A percentile compares a stretch with the other conserved stretches of the same genome.
Evolutionary conservation across 1,140 invertebrate species (phyloP).

Genomic region (Eupristina koningsbergeri): DNA sequence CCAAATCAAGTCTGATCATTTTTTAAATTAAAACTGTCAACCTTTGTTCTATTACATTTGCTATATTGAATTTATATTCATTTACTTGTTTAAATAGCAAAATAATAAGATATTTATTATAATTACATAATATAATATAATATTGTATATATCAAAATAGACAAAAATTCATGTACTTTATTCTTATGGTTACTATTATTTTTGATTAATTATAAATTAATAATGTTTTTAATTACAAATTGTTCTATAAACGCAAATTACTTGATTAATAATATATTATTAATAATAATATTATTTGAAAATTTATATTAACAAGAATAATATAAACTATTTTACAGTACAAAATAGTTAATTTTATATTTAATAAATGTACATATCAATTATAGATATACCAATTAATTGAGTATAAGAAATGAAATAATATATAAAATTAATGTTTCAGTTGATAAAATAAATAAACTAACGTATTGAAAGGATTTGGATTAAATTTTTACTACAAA

Average conservation of each 20-base stretch:
- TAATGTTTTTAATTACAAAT: neutral
- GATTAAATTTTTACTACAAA: slow-evolving; percentile 3
- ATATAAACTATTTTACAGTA: too few species aligned
- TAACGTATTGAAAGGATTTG: neutral
- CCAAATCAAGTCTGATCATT: neutral
- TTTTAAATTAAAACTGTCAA: neutral
- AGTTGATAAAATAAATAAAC: neutral
- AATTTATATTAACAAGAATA: too few species aligned
- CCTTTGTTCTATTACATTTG: neutral
- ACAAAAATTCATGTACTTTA: slow-evolving; percentile 26
- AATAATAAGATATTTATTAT: slow-evolving; percentile 9
- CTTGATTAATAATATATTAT: neutral
- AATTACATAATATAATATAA: slow-evolving; percentile 13
- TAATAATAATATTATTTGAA: too few species aligned
- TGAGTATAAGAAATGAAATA: neutral
- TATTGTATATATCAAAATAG: neutral
- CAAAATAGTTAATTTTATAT: too few species aligned
- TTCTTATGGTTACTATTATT: slow-evolving; percentile 26
- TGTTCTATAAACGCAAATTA: neutral
- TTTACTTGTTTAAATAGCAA: slow-evolving; percentile 7
- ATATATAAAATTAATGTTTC: too few species aligned
- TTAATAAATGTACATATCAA: too few species aligned
- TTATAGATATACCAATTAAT: too few species aligned
- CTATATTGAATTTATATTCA: neutral
- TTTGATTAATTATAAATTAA: slow-evolving; percentile 8